These are phyloP conservation scores for Pseudeuparius sepicola DNA, from an alignment of 2,888 invertebrate species.

Conservation along the genomic window DNA sequence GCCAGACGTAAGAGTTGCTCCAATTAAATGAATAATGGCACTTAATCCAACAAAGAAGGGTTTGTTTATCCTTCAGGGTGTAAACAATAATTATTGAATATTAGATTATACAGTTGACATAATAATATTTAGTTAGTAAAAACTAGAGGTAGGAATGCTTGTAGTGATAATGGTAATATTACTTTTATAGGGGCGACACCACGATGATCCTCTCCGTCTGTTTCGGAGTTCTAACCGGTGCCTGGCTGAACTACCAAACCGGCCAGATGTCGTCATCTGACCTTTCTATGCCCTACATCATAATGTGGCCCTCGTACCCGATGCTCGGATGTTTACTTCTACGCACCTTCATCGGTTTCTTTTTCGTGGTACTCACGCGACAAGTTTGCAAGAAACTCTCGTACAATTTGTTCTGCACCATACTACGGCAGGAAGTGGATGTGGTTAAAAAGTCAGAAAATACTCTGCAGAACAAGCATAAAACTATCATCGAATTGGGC, in stretches of 20 bases:
- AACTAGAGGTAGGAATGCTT: too few relatives aligned
- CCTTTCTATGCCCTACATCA: slow-evolving; percentile 55
- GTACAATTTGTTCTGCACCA: slow-evolving; percentile 58
- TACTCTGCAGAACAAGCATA: slow-evolving; percentile 57
- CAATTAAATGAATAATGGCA: too few relatives aligned
- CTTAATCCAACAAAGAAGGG: too few relatives aligned
- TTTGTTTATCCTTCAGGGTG: too few relatives aligned
- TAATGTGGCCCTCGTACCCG: slow-evolving; percentile 68
- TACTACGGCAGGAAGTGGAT: slow-evolving; percentile 57
- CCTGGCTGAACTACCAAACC: slow-evolving; percentile 76
- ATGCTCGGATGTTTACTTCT: slow-evolving; percentile 60
- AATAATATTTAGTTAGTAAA: too few relatives aligned
- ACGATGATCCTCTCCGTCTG: slow-evolving; percentile 77
- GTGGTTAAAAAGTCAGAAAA: slow-evolving; percentile 55
- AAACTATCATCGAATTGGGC: slow-evolving; percentile 68
- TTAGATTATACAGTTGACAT: too few relatives aligned
- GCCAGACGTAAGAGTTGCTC: too few relatives aligned
- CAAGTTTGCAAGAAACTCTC: slow-evolving; percentile 58
- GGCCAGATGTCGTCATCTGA: slow-evolving; percentile 56
- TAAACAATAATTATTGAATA: too few relatives aligned
- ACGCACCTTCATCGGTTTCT: slow-evolving; percentile 65
- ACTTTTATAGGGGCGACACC: slow-evolving; percentile 70
- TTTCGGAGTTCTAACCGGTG: slow-evolving; percentile 66
- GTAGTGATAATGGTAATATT: too few relatives aligned
- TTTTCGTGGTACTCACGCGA: slow-evolving; percentile 59